Percentiles rank a stretch among this genome's conserved stretches.
These are phyloP conservation scores for Blastobasis lacticolella DNA, from an alignment of 2,888 invertebrate genomes.

Conservation along the genomic window DNA sequence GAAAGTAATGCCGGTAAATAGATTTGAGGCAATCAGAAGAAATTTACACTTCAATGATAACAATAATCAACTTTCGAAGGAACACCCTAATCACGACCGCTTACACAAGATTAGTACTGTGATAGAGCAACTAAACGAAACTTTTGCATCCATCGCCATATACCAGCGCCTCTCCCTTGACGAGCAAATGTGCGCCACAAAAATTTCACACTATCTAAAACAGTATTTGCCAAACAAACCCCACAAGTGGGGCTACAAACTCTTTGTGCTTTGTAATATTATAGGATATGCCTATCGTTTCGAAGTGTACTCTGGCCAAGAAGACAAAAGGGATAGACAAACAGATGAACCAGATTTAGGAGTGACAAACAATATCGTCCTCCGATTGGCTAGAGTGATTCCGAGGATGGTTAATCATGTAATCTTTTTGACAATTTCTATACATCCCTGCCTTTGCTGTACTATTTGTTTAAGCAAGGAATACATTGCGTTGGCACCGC, in stretches of 20 bases:
- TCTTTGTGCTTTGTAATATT: conserved; percentile 14
- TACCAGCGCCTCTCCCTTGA: conserved; percentile 17
- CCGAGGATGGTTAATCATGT: conserved; percentile 20
- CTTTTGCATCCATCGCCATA: conserved; percentile 2
- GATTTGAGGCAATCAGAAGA: background rate
- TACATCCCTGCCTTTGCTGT: background rate
- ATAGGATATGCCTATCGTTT: conserved; percentile 16
- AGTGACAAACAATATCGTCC: conserved; percentile 21
- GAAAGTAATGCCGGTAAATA: background rate
- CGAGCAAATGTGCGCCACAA: conserved; percentile 17
- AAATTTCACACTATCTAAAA: conserved; percentile 16
- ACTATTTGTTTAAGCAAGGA: background rate
- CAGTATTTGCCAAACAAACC: conserved; percentile 20
- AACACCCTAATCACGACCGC: background rate
- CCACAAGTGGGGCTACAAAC: conserved; percentile 21
- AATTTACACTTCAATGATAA: background rate
- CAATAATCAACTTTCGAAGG: background rate
- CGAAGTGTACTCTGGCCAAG: conserved; percentile 30
- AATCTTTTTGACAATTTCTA: conserved; percentile 2
- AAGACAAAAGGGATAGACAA: conserved; percentile 22
- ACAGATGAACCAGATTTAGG: conserved; percentile 24
- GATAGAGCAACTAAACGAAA: background rate
- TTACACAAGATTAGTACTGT: background rate
- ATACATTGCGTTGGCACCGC: conserved; percentile 11
- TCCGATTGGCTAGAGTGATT: conserved; percentile 22